Percentiles rank a stretch among this genome's conserved stretches.
Evolutionary conservation across 2,797 vertebrate species (phyloP).

Genomic region (Tolypeutes matacus): DNA sequence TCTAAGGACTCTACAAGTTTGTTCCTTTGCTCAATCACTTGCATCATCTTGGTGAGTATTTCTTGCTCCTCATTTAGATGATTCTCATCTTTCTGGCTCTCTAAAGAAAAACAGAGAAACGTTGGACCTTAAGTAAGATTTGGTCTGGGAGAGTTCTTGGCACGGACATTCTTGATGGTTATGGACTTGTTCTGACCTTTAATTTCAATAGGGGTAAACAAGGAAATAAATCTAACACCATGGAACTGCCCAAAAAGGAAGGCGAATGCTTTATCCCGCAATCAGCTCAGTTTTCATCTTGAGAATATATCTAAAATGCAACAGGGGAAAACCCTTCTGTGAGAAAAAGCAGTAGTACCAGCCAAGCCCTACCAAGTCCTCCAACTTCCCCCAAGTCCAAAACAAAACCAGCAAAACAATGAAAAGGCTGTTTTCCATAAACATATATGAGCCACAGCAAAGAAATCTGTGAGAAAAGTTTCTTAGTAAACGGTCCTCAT

Average conservation of each 20-base stretch:
- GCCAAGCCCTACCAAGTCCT: background rate
- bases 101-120: slow-evolving; percentile 77
- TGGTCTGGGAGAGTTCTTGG: background rate
- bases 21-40: slow-evolving; percentile 93
- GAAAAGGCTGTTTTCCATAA: slow-evolving; percentile 13
- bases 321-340: slow-evolving; percentile 14
- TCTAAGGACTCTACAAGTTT: slow-evolving; percentile 91
- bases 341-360: slow-evolving; percentile 21
- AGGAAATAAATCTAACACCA: slow-evolving; percentile 62
- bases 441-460: background rate
- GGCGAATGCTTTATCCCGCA: background rate
- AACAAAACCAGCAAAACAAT: background rate
- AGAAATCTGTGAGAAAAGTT: background rate
- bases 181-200: background rate
- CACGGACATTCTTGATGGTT: background rate
- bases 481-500: background rate
- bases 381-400: background rate
- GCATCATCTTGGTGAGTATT: slow-evolving; percentile 93
- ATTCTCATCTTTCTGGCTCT: slow-evolving; percentile 85
- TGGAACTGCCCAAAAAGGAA: slow-evolving; percentile 25
- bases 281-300: slow-evolving; percentile 45
- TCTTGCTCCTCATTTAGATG: slow-evolving; percentile 89
- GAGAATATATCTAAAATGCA: background rate
- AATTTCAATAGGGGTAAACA: slow-evolving; percentile 43
- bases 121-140: background rate